Base-by-base conservation (phyloP, 2,888 invertebrate species). In the Drosophila melanosoma region DNA sequence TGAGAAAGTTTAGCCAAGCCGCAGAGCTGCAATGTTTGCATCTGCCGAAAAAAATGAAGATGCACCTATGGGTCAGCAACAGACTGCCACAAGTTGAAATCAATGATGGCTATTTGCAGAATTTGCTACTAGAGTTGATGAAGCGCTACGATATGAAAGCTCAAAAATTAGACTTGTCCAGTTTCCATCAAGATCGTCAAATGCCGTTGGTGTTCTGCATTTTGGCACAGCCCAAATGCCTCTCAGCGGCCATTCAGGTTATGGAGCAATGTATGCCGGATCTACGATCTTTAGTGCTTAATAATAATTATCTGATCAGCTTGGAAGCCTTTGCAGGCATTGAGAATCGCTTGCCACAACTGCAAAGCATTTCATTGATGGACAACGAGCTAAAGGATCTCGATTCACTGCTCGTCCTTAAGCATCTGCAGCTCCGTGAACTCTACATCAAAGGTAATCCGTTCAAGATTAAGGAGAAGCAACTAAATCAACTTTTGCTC, bases 271-370 rank as follows among this genome's bases (percentile, higher is more conserved):
- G 0, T 5, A 38, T 62, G 38, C 62, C 66, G 1, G 26, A 32
- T 6, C 12, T 67, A 15, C 36, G 23, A 10, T 17, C 26, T 3
- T 23, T 67, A n/a, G 4, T 32, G 12, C n/a, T 67, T 3, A 6
- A 26, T n/a, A 11, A 17, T 7, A 60, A 65, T 2, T 20, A n/a
- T 20, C n/a, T 65, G 0, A 38, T n/a, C 7, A 51, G 51, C 0
- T 7, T 67, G 7, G 33, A 36, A 2, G 53, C 45, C 7, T 62
- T 62, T 48, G 32, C 33, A 10, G 62, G 36, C 11, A 40, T 67
- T 20, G 66, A 45, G n/a, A 6, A 15, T 0, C 33, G 17, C 2
- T n/a, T 62, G n/a, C 62, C 42, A 4, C 23, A 48, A 1, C n/a
- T 67, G 12, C 5, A n/a, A 8, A 12, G 1, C 11, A 36, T 67